A percentile compares a stretch with the other conserved stretches of the same genome.
These are phyloP conservation scores for Ferdinandea cuprea DNA, from an alignment of 2,888 invertebrate genomes.

Conservation along the genomic window DNA sequence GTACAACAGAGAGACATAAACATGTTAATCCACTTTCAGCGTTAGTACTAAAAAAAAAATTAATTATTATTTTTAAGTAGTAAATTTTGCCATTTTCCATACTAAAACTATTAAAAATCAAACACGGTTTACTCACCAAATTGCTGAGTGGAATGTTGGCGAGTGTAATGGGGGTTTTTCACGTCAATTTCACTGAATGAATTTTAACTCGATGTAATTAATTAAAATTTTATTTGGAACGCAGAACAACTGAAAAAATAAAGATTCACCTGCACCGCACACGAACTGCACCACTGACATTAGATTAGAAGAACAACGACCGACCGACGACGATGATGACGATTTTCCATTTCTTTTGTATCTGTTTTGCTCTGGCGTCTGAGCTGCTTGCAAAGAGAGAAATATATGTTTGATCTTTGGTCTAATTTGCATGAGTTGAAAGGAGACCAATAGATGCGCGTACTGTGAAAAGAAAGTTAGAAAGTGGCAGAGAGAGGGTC, in stretches of 20 bases:
- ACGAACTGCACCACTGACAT: constrained; percentile 71
- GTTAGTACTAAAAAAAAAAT: constrained; percentile 63
- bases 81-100: constrained; percentile 4
- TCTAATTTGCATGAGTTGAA: constrained; percentile 34
- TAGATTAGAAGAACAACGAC: constrained; percentile 61
- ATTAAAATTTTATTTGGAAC: constrained; percentile 64
- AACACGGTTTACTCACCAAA: constrained; percentile 57
- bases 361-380: constrained; percentile 51
- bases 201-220: constrained; percentile 1
- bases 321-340: constrained; percentile 57
- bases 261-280: constrained; percentile 68
- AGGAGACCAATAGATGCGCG: constrained; percentile 18
- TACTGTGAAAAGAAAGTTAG: constrained; percentile 72
- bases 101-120: constrained; percentile 12
- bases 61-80: constrained; percentile 10
- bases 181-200: constrained; percentile 42
- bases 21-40: constrained; percentile 60
- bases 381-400: constrained; percentile 10
- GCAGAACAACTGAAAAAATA: constrained; percentile 59
- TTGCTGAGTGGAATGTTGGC: constrained; percentile 54
- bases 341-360: constrained; percentile 67
- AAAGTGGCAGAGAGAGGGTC: constrained; percentile 61
- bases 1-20: constrained; percentile 34
- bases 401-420: constrained; percentile 25
- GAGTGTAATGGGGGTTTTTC: constrained; percentile 9